These are phyloP conservation scores for cattle (Bos taurus) DNA, from an alignment of 2,113 vertebrate species.

Conservation along the genomic window ARS-UCD2.0 NC_037334.1:23481001-23481500, in stretches of 20 bases:
- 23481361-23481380: not conserved
- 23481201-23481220: not conserved
- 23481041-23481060: not conserved
- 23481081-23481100: not conserved
- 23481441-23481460: not conserved
- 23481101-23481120: not conserved
- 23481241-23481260: not conserved
- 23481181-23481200: not conserved
- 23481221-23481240: not conserved
- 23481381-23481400: not conserved
- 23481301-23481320: not conserved
- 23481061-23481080: not conserved
- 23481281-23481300: not conserved
- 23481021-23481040: not conserved
- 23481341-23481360: not conserved
- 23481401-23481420: not conserved
- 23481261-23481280: fast-evolving
- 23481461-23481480: not conserved
- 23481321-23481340: not conserved
- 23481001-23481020: not conserved
- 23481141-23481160: not conserved
- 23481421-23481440: not conserved
- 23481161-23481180: not conserved
- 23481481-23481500: not conserved
- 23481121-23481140: not conserved